These are phyloP conservation scores for Panonychus citri DNA, from an alignment of 1,140 invertebrate species.

Conservation along the genomic window DNA sequence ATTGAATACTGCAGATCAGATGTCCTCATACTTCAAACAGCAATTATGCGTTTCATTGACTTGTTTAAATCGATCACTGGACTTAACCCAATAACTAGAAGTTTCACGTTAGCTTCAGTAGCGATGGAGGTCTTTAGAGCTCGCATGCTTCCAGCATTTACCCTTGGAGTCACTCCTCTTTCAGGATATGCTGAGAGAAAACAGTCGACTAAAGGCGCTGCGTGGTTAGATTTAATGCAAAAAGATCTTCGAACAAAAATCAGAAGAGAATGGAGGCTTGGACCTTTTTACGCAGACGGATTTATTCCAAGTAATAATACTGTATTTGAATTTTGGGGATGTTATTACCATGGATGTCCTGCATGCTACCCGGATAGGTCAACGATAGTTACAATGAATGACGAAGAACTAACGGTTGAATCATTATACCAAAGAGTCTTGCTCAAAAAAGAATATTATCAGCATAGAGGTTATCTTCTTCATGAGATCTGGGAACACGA, in stretches of 20 bases:
- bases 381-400: not conserved
- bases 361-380: not conserved
- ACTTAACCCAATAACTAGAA: not conserved
- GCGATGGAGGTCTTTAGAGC: not conserved
- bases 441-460: not conserved
- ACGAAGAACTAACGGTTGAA: not conserved
- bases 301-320: not conserved
- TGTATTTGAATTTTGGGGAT: not conserved
- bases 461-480: not conserved
- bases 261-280: not conserved
- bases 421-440: not conserved
- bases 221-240: not conserved
- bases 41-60: not conserved
- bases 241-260: not conserved
- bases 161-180: not conserved
- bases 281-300: not conserved
- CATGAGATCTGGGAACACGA: not conserved
- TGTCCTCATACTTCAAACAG: not conserved
- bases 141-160: not conserved
- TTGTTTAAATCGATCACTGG: not conserved
- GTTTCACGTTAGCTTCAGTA: not conserved
- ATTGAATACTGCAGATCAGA: not conserved
- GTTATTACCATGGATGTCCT: constrained; percentile 3
- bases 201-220: not conserved
- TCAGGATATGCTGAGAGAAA: not conserved